Evolutionary conservation across 2,797 vertebrate species (phyloP).

Genomic region (Cyprinodon diabolis): DNA sequence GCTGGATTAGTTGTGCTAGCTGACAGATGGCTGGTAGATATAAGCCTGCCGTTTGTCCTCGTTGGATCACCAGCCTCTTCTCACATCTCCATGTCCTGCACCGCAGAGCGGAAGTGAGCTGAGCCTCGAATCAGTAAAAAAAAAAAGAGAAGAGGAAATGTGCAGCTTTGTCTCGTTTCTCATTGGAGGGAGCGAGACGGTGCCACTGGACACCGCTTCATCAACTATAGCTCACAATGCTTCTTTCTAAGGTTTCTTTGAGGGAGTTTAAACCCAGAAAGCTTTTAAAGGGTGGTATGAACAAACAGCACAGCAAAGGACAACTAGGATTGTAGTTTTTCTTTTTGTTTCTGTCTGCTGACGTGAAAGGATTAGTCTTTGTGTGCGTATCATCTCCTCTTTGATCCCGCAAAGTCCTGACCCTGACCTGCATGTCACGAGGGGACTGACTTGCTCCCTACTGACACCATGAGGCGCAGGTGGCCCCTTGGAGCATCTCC

Average conservation of each 20-base stretch:
- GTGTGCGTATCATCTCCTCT: slow-evolving; percentile 49
- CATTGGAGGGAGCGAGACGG: slow-evolving; percentile 5
- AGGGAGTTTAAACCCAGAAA: background rate
- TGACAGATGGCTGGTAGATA: slow-evolving; percentile 73
- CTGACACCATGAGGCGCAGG: slow-evolving; percentile 56
- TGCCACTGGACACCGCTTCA: background rate
- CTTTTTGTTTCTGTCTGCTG: slow-evolving; percentile 29
- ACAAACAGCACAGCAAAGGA: slow-evolving; percentile 19
- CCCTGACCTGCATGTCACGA: slow-evolving; percentile 66
- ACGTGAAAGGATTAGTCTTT: slow-evolving; percentile 49
- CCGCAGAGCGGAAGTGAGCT: slow-evolving; percentile 35
- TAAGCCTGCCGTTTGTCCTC: slow-evolving; percentile 71
- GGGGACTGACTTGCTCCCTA: slow-evolving; percentile 60
- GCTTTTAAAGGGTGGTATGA: background rate
- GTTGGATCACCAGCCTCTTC: slow-evolving; percentile 54
- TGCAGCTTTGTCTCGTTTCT: background rate
- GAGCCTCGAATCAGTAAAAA: slow-evolving; percentile 20
- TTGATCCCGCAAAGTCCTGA: slow-evolving; percentile 62
- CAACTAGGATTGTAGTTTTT: slow-evolving; percentile 28
- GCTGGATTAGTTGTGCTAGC: slow-evolving; percentile 71
- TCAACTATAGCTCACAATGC: too few relatives aligned
- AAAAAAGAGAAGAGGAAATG: slow-evolving; percentile 23
- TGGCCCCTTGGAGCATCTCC: slow-evolving; percentile 48
- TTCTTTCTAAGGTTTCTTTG: background rate
- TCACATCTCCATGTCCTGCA: slow-evolving; percentile 32